phyloP scores from a whole-genome alignment of 2,888 invertebrate genomes.

The Glomeris marginata region DNA sequence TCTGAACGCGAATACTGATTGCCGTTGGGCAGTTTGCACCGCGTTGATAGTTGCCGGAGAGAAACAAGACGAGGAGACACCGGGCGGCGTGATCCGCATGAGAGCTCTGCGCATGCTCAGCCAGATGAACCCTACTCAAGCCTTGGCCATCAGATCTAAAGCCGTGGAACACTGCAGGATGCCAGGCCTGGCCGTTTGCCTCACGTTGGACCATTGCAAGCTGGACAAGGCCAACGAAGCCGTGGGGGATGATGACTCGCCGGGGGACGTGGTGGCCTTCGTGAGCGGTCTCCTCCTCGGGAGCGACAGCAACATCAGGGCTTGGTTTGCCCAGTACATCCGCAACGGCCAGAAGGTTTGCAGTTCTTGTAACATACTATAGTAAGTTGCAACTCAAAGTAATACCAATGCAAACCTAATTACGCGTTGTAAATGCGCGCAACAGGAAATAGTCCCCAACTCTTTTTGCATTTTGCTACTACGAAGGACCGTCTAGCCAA shows the following conservation, averaged over 20 bases:
- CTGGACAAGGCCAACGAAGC: constrained; percentile 33
- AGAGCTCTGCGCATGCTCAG: constrained; percentile 65
- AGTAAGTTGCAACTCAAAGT: no score
- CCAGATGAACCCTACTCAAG: constrained; percentile 76
- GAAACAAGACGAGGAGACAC: constrained; percentile 70
- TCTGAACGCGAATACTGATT: neutral
- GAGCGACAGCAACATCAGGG: constrained; percentile 72
- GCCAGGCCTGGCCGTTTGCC: constrained; percentile 71
- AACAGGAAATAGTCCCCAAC: neutral
- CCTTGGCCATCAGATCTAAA: constrained; percentile 65
- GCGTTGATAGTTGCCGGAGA: constrained; percentile 75
- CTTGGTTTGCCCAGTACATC: constrained; percentile 86
- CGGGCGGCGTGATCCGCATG: constrained; percentile 56
- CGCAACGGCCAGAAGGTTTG: constrained; percentile 60
- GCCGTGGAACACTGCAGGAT: constrained; percentile 79
- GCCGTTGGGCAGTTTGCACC: constrained; percentile 47
- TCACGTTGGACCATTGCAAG: constrained; percentile 47
- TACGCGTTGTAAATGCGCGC: neutral
- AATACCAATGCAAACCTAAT: no score
- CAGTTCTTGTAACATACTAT: neutral
- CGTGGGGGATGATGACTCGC: constrained; percentile 20
- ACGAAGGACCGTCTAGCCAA: no score
- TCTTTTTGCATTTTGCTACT: no score
- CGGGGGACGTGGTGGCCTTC: constrained; percentile 54
- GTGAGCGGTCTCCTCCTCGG: constrained; percentile 78